Conservation (phyloP, 35 echinoderm and acorn worm species). For the Antedon bifida region DNA sequence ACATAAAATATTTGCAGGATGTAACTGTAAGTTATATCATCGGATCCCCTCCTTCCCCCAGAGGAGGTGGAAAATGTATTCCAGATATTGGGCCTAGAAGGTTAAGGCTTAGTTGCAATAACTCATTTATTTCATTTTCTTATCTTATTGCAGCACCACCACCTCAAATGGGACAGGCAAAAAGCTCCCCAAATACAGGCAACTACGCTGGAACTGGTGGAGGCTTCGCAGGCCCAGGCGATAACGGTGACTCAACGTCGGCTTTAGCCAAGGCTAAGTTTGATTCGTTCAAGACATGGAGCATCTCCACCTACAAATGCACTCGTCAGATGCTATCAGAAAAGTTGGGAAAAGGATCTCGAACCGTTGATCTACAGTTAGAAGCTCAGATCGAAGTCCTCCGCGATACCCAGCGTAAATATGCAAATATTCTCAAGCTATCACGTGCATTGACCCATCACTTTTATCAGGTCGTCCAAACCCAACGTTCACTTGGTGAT, state of each 20-base stretch:
- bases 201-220: neutral
- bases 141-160: neutral
- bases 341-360: constrained; percentile 37
- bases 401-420: constrained; percentile 88
- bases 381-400: constrained; percentile 98
- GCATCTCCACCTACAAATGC: constrained; percentile 93
- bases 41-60: no score
- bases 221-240: neutral
- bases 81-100: no score
- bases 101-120: neutral
- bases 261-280: constrained; percentile 53
- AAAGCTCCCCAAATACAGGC: neutral
- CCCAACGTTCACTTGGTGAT: constrained; percentile 80
- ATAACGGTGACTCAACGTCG: constrained; percentile 23
- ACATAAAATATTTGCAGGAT: no score
- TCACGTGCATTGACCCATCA: constrained; percentile 69
- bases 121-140: neutral
- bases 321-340: constrained; percentile 86
- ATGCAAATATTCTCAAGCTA: constrained; percentile 75
- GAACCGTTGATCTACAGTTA: constrained; percentile 88
- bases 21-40: no score
- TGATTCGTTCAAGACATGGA: constrained; percentile 83
- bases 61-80: no score
- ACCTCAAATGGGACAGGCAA: neutral
- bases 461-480: constrained; percentile 90